Conservation (phyloP, 1,140 invertebrate species). For the Dendrolimus punctatus region DNA sequence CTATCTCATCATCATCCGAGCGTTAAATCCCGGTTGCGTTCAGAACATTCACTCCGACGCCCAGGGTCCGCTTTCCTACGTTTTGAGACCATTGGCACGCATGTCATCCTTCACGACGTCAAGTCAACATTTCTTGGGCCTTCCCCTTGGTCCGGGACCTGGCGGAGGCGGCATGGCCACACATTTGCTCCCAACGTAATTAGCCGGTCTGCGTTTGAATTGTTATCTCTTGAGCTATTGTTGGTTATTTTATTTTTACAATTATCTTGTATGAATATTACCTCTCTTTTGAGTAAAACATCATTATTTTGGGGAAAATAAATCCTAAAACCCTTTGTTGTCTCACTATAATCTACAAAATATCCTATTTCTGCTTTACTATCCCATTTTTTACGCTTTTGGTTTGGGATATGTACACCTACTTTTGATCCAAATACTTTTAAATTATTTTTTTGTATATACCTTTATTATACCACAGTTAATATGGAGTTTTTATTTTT, state of each 20-base stretch:
- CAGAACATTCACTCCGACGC: too few relatives aligned
- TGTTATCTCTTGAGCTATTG: not conserved
- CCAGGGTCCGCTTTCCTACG: too few relatives aligned
- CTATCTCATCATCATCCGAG: too few relatives aligned
- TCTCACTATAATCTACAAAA: slow-evolving; percentile 2
- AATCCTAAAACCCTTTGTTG: slow-evolving; percentile 1
- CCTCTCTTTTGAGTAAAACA: not conserved
- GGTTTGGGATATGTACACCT: slow-evolving; percentile 1
- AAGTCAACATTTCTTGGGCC: too few relatives aligned
- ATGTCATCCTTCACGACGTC: too few relatives aligned
- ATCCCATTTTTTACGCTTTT: not conserved
- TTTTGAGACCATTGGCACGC: too few relatives aligned
- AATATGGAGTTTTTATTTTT: not conserved
- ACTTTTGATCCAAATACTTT: not conserved
- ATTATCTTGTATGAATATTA: not conserved
- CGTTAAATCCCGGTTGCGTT: too few relatives aligned
- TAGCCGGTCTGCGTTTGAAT: too few relatives aligned
- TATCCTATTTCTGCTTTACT: slow-evolving; percentile 1
- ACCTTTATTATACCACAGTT: too few relatives aligned
- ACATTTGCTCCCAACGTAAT: too few relatives aligned
- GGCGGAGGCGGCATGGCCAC: too few relatives aligned
- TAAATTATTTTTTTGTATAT: not conserved
- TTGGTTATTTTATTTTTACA: not conserved
- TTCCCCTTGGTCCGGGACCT: too few relatives aligned
- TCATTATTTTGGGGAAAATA: not conserved